Evolutionary conservation across 2,113 vertebrate genomes (phyloP).

Genomic region (Tauraco erythrolophus): DNA sequence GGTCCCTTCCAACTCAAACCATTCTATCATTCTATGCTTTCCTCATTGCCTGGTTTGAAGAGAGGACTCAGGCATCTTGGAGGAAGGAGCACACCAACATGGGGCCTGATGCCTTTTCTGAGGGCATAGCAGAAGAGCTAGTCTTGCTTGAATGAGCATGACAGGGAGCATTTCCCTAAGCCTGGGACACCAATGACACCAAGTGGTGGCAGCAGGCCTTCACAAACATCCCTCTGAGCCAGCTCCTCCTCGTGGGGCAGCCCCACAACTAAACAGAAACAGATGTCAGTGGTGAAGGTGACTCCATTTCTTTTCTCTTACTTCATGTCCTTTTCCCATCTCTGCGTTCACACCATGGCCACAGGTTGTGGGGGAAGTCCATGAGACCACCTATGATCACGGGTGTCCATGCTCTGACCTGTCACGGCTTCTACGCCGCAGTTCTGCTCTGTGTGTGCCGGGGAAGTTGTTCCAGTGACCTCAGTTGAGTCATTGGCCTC

Average conservation of each 20-base stretch:
- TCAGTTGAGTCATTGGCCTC: slow-evolving; percentile 69
- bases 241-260: not conserved
- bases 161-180: not conserved
- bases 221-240: not conserved
- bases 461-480: slow-evolving; percentile 54
- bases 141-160: not conserved
- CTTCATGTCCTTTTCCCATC: not conserved
- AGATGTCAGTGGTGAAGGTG: not conserved
- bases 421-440: slow-evolving; percentile 55
- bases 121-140: slow-evolving; percentile 69
- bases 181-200: slow-evolving; percentile 17
- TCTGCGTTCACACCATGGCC: slow-evolving; percentile 74
- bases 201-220: not conserved
- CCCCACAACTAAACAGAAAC: not conserved
- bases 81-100: slow-evolving; percentile 43
- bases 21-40: not conserved
- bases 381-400: slow-evolving; percentile 42
- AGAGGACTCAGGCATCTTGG: slow-evolving; percentile 77
- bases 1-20: too few relatives aligned
- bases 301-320: not conserved
- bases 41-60: slow-evolving; percentile 78
- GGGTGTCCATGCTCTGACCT: slow-evolving; percentile 41
- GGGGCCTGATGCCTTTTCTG: slow-evolving; percentile 52
- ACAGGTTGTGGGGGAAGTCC: slow-evolving; percentile 66
- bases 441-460: slow-evolving; percentile 60